phyloP scores from a whole-genome alignment of 2,888 invertebrate species.

The Hydrotaea cyrtoneurina region DNA sequence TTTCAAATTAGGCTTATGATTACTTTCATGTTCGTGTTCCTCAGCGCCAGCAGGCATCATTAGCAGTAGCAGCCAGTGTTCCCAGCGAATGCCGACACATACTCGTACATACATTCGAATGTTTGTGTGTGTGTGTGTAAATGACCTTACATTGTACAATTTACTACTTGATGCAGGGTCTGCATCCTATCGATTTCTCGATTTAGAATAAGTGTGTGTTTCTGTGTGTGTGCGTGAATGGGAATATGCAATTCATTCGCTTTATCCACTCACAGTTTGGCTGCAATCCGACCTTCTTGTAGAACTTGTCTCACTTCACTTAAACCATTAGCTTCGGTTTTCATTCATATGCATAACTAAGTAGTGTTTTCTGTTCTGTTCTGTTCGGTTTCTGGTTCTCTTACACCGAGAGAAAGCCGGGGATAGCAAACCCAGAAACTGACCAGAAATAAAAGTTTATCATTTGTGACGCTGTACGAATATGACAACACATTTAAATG shows the following conservation, averaged over 20 bases:
- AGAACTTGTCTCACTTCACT: constrained; percentile 49
- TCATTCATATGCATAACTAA: constrained; percentile 23
- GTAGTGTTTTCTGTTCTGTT: background rate
- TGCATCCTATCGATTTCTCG: constrained; percentile 57
- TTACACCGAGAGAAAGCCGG: background rate
- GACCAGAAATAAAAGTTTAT: background rate
- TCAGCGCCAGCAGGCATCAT: background rate
- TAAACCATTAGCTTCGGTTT: background rate
- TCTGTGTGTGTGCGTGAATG: background rate
- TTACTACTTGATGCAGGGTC: constrained; percentile 14
- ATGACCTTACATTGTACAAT: background rate
- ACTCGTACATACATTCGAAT: background rate
- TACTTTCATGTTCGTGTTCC: background rate
- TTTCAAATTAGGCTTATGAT: constrained; percentile 21
- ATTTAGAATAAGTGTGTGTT: constrained; percentile 22
- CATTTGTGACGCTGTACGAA: background rate
- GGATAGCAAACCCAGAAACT: background rate
- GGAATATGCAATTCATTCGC: background rate
- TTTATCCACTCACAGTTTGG: background rate
- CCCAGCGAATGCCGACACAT: background rate
- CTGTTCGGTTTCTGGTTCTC: background rate
- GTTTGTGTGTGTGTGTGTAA: background rate
- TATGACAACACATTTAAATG: constrained; percentile 33
- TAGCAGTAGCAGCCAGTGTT: background rate
- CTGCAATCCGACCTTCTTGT: constrained; percentile 60